Conservation (phyloP, 2,888 invertebrate genomes). For the Sussaba pulchella region DNA sequence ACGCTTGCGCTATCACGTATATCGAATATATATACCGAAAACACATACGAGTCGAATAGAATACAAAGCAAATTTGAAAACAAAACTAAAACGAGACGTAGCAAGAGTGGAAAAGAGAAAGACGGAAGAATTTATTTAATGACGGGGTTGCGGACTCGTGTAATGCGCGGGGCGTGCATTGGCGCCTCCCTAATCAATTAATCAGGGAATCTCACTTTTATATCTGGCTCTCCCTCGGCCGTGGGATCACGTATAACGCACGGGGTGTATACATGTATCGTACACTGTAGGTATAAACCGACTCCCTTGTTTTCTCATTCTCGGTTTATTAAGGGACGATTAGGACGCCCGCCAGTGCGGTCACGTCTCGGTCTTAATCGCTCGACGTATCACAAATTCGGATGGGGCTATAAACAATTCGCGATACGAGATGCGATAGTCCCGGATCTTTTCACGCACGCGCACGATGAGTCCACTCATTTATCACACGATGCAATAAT, state of each 20-base stretch:
- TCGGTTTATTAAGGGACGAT: constrained; percentile 76
- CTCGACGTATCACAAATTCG: constrained; percentile 49
- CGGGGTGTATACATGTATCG: background rate
- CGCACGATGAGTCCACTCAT: too few relatives aligned
- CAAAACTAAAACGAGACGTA: background rate
- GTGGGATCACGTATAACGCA: background rate
- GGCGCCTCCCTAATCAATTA: constrained; percentile 83
- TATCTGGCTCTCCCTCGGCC: constrained; percentile 61
- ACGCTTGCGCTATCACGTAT: background rate
- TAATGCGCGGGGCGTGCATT: constrained; percentile 80
- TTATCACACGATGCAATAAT: background rate
- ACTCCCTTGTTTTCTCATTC: constrained; percentile 73
- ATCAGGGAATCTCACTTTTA: constrained; percentile 82
- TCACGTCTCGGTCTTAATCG: constrained; percentile 54
- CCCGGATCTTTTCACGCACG: constrained; percentile 56
- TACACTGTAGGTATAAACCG: background rate
- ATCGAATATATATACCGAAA: background rate
- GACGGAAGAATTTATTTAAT: constrained; percentile 73
- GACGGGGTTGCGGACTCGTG: constrained; percentile 75
- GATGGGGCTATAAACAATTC: constrained; percentile 58
- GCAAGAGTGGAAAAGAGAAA: background rate
- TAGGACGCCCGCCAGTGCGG: constrained; percentile 65
- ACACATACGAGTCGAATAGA: constrained; percentile 26
- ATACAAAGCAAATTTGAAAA: constrained; percentile 1
- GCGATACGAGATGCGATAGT: constrained; percentile 45